Evolutionary conservation across 2,797 vertebrate species (phyloP).

Genomic region (Hoplostethus mediterraneus): DNA sequence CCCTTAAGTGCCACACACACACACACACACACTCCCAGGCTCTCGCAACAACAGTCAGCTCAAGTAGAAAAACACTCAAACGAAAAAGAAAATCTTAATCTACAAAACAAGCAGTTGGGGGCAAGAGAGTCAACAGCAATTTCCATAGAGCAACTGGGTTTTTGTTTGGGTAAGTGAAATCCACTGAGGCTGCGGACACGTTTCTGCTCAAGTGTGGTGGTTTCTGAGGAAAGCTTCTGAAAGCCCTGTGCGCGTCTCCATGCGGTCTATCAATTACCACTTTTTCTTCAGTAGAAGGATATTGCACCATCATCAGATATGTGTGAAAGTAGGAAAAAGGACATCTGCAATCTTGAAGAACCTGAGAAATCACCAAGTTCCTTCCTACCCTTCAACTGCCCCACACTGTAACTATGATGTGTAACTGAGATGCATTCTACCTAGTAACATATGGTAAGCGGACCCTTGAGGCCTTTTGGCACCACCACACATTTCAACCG

Average conservation of each 20-base stretch:
- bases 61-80: constrained; percentile 38
- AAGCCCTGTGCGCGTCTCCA: constrained; percentile 4
- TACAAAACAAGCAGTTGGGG: constrained; percentile 52
- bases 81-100: constrained; percentile 36
- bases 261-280: constrained; percentile 27
- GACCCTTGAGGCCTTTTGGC: not conserved
- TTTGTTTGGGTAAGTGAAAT: constrained; percentile 38
- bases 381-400: not conserved
- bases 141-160: constrained; percentile 45
- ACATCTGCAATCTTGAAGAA: too few relatives aligned
- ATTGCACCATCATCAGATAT: constrained; percentile 27
- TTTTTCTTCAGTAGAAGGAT: constrained; percentile 20
- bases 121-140: constrained; percentile 55
- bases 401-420: not conserved
- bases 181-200: constrained; percentile 6
- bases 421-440: not conserved
- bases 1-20: constrained; percentile 19
- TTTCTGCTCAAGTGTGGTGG: constrained; percentile 23
- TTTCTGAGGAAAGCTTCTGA: constrained; percentile 33
- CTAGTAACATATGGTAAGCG: too few relatives aligned
- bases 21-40: constrained; percentile 1
- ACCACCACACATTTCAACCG: not conserved
- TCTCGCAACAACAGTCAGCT: constrained; percentile 16
- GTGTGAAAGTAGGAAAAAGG: not conserved
- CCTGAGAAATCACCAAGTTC: too few relatives aligned